Percentiles rank a stretch among this genome's conserved stretches.
phyloP scores from a whole-genome alignment of 2,888 invertebrate species.

The Nemotelus nigrinus region DNA sequence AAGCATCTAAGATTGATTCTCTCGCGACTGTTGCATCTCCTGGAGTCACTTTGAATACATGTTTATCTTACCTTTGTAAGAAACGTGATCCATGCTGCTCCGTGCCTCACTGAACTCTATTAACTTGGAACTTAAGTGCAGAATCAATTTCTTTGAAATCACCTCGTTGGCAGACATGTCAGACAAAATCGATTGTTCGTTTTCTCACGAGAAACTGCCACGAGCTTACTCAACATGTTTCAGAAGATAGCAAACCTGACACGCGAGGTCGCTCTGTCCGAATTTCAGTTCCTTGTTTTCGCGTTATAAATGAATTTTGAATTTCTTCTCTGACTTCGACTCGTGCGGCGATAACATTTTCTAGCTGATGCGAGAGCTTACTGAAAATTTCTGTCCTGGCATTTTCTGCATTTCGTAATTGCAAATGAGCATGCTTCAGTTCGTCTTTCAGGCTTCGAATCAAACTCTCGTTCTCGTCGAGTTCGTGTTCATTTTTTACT shows the following conservation, averaged over 20 bases:
- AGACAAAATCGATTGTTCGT: conserved; percentile 70
- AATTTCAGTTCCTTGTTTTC: conserved; percentile 83
- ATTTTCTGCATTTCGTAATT: conserved; percentile 82
- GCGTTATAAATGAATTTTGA: conserved; percentile 74
- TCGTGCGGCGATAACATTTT: conserved; percentile 76
- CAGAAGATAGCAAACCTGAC: conserved; percentile 83
- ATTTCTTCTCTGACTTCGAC: conserved; percentile 66
- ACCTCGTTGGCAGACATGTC: conserved; percentile 73
- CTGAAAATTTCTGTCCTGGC: conserved; percentile 78
- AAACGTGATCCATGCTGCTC: conserved; percentile 74
- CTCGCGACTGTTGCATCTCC: too few species aligned
- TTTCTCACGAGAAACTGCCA: conserved; percentile 72
- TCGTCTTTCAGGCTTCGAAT: conserved; percentile 80
- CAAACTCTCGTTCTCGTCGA: conserved; percentile 66
- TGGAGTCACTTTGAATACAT: too few species aligned
- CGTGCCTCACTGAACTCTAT: conserved; percentile 80
- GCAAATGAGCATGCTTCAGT: conserved; percentile 83
- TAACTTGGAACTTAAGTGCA: conserved; percentile 85
- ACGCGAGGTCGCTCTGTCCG: conserved; percentile 81
- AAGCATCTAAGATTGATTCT: too few species aligned
- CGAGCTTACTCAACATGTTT: conserved; percentile 84
- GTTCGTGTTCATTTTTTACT: too few species aligned
- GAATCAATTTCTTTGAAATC: conserved; percentile 86
- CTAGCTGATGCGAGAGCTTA: too few species aligned
- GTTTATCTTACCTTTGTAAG: conserved; percentile 65